Evolutionary conservation across 1,140 invertebrate species (phyloP).

Genomic region (Aricia agestis): DNA sequence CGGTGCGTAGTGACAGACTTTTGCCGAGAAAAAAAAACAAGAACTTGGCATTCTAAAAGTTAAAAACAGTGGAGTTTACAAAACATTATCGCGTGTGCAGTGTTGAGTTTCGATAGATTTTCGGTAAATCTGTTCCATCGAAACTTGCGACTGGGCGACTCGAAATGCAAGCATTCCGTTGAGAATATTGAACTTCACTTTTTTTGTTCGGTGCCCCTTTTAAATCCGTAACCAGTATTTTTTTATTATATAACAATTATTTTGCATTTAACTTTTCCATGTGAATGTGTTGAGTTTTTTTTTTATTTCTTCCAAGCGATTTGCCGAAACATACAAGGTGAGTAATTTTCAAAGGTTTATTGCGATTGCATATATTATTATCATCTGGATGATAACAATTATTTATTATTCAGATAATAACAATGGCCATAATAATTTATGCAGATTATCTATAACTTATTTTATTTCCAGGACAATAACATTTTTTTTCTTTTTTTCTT

Average conservation of each 20-base stretch:
- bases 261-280: constrained; percentile 31
- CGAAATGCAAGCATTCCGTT: constrained; percentile 70
- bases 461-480: background rate
- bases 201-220: constrained; percentile 62
- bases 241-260: constrained; percentile 32
- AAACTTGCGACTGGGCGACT: constrained; percentile 46
- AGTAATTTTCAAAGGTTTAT: constrained; percentile 26
- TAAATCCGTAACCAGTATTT: constrained; percentile 58
- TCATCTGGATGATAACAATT: background rate
- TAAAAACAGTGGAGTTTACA: constrained; percentile 32
- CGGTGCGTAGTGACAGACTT: constrained; percentile 57
- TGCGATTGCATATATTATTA: background rate
- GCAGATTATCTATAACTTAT: background rate
- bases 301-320: constrained; percentile 43
- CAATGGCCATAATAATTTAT: background rate
- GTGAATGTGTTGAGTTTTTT: constrained; percentile 39
- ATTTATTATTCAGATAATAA: background rate
- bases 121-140: constrained; percentile 31
- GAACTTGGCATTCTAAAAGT: constrained; percentile 51
- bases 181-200: constrained; percentile 71
- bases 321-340: constrained; percentile 68
- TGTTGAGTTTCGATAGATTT: constrained; percentile 36
- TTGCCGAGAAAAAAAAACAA: constrained; percentile 49
- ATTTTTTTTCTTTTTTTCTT: background rate
- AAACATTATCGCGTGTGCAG: constrained; percentile 41